Evolutionary conservation across 2,888 invertebrate genomes (phyloP).

Genomic region (Luperina testacea): DNA sequence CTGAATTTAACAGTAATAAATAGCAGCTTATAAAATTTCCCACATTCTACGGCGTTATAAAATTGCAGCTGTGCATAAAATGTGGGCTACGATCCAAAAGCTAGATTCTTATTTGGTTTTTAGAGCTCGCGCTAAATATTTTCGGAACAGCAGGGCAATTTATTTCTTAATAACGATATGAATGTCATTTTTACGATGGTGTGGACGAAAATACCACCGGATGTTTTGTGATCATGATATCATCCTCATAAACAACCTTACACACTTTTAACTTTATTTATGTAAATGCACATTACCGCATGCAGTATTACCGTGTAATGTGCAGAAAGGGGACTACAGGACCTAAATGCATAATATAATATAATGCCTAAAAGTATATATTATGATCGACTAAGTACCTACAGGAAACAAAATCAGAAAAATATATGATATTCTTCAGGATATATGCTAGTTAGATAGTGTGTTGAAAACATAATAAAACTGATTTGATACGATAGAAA

Average conservation of each 20-base stretch:
- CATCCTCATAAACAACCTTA: background rate
- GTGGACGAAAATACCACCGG: constrained; percentile 19
- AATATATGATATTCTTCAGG: no score
- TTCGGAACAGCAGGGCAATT: constrained; percentile 34
- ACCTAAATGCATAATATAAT: no score
- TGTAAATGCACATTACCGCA: background rate
- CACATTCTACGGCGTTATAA: constrained; percentile 31
- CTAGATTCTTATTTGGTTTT: constrained; percentile 54
- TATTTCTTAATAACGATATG: constrained; percentile 37
- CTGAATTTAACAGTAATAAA: constrained; percentile 12
- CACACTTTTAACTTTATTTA: background rate
- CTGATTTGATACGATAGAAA: no score
- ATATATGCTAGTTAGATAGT: no score
- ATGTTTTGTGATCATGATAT: constrained; percentile 13
- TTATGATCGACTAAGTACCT: no score
- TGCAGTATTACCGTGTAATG: background rate
- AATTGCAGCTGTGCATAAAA: constrained; percentile 43
- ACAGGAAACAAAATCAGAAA: no score
- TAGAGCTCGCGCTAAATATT: constrained; percentile 45
- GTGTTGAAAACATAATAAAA: no score
- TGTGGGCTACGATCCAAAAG: constrained; percentile 46
- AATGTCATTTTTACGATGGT: constrained; percentile 38
- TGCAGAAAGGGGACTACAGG: background rate
- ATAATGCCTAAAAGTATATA: no score
- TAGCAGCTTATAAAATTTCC: constrained; percentile 28